Base-by-base conservation (phyloP, 2,797 vertebrate species). In the Takifugu rubripes region DNA sequence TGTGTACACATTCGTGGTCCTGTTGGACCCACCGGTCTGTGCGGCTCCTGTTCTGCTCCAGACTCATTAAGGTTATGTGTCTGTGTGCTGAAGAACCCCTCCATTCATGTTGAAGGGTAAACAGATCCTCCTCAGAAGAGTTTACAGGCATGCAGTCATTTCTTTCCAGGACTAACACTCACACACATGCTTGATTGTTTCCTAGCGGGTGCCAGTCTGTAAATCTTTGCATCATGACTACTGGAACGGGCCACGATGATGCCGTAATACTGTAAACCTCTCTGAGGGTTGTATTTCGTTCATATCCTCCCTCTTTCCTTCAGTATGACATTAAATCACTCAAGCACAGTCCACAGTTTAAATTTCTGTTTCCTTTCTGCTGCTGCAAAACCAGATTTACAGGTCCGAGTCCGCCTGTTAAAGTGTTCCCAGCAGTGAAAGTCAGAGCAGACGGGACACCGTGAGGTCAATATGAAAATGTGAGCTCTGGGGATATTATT, bases 21-120 rank as follows among this genome's bases (percentile, higher is more conserved):
- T 87, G 85, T 79, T 89, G 89, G 89, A 89, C 76, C 87, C 80
- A 79, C 84, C 86, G 89, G 87, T 68, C 73, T 82, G 68, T 82
- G 74, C 16, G 88, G 89, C 77, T 89, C 71, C 72, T 72, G 66
- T 72, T 82, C 75, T 64, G 66, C 65, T 83, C 76, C 72, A 77
- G 58, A 66, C 76, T 74, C 71, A 80, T 83, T 82, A 81, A 64
- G 49, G 21, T 52, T 57, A 6, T 61, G 58, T 61, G 40, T 62
- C 27, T 49, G 44, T 66, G 65, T 44, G 26, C 54, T 62, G 51
- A 15, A 59, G 57, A 64, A 45, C 52, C 43, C 33, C 47, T 69
- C 25, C 57, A 62, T 77, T 76, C 61, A 68, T 66, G 72, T 50
- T 65, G 44, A 71, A 72, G 48, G 75, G 71, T 81, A 79, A 75